Evolutionary conservation across 2,888 invertebrate genomes (phyloP).

Genomic region (Apotomis capreana): DNA sequence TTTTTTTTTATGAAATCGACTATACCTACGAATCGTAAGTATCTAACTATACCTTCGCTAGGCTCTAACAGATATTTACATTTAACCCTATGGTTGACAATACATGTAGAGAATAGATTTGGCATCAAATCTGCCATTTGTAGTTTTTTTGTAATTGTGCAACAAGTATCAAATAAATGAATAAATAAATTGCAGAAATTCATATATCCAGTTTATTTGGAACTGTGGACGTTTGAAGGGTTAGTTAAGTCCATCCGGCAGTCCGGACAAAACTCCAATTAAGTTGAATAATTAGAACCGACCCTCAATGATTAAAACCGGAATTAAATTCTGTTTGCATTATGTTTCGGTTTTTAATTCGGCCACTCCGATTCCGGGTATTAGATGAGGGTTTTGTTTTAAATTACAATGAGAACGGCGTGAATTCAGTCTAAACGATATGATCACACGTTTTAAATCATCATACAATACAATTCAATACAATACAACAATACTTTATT

Average conservation of each 20-base stretch:
- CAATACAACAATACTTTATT: no score
- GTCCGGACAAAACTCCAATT: conserved; percentile 59
- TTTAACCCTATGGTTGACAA: no score
- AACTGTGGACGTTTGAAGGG: background rate
- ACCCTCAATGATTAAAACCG: conserved; percentile 47
- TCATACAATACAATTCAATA: no score
- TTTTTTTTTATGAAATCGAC: no score
- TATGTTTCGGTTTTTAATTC: conserved; percentile 35
- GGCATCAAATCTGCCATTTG: no score
- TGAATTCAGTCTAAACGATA: background rate
- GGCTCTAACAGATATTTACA: no score
- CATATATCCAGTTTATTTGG: background rate
- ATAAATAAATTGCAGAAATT: background rate
- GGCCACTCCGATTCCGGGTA: conserved; percentile 15
- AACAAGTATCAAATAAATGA: no score
- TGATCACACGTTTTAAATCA: background rate
- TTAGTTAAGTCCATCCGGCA: conserved; percentile 37
- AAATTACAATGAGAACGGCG: conserved; percentile 1
- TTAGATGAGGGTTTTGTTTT: background rate
- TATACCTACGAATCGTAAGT: no score
- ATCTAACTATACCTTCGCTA: no score
- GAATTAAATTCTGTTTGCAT: conserved; percentile 47
- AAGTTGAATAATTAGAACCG: conserved; percentile 60
- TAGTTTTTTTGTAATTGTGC: no score
- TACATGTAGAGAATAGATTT: no score